Conservation (phyloP, 2,888 invertebrate genomes). For the Drosophila peninsularis region DNA sequence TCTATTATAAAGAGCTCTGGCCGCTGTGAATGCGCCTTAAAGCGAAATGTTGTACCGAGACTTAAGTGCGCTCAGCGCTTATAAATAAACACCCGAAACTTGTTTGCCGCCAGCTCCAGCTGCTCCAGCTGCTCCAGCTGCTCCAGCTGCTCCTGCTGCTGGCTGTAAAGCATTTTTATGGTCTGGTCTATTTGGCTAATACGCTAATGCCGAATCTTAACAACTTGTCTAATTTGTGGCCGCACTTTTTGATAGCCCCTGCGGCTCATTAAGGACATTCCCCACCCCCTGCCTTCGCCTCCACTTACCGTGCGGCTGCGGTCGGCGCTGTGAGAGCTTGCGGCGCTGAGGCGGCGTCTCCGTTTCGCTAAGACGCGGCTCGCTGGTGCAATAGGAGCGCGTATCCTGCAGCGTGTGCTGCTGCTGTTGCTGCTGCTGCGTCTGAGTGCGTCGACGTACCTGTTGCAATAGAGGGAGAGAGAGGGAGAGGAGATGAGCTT, state of each 20-base stretch:
- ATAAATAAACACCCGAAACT: conserved; percentile 9
- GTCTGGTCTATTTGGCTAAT: conserved; percentile 62
- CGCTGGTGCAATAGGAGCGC: conserved; percentile 87
- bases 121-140: conserved; percentile 30
- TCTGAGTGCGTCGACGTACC: conserved; percentile 83
- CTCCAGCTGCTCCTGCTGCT: conserved; percentile 15
- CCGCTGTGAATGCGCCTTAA: background rate
- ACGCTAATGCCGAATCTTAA: conserved; percentile 61
- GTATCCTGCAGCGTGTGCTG: conserved; percentile 83
- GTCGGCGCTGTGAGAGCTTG: conserved; percentile 84
- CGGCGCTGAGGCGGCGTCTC: conserved; percentile 87
- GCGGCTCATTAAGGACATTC: conserved; percentile 47
- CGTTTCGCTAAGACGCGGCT: conserved; percentile 87
- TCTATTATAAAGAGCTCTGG: conserved; percentile 13
- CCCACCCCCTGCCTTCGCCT: background rate
- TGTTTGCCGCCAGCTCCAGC: conserved; percentile 32
- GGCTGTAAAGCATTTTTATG: conserved; percentile 46
- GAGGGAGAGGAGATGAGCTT: background rate
- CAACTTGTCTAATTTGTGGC: conserved; percentile 69
- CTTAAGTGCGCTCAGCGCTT: conserved; percentile 3
- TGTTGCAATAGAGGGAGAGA: conserved; percentile 33
- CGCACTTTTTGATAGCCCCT: conserved; percentile 51
- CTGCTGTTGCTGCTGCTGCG: conserved; percentile 82
- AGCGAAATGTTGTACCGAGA: background rate
- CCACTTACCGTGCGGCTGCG: conserved; percentile 83